A percentile compares a stretch with the other conserved stretches of the same genome.
phyloP scores from a whole-genome alignment of 2,113 vertebrate species.

The Merops nubicus region DNA sequence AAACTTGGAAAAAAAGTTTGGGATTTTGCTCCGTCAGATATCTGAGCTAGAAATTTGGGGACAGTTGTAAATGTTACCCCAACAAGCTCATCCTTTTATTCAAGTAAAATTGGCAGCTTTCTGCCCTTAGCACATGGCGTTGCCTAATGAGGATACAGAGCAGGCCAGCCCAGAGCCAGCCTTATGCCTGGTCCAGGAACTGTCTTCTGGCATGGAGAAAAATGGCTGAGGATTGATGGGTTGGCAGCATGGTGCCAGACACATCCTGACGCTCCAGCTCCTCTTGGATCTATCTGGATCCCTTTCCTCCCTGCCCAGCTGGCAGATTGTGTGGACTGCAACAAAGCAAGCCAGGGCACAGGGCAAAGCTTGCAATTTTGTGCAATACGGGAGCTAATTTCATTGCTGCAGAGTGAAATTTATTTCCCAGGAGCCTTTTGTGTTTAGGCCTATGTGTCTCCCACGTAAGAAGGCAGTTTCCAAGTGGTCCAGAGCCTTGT shows the following conservation, averaged over 20 bases:
- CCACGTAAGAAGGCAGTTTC: neutral
- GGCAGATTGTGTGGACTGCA: neutral
- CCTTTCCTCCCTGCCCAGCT: neutral
- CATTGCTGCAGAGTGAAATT: neutral
- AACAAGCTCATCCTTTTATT: neutral
- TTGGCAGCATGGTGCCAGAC: neutral
- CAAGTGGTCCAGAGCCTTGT: neutral
- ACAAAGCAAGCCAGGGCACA: neutral
- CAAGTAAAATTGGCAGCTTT: neutral
- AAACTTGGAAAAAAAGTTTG: neutral
- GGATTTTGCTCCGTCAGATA: neutral
- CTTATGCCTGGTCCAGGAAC: neutral
- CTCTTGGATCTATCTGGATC: neutral
- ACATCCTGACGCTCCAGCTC: conserved; percentile 37
- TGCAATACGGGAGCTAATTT: neutral
- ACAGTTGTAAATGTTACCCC: neutral
- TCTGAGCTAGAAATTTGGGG: neutral
- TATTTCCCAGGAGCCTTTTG: neutral
- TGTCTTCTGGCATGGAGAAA: conserved; percentile 22
- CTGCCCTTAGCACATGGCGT: neutral
- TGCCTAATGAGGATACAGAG: conserved; percentile 25
- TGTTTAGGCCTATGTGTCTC: neutral
- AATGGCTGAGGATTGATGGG: conserved; percentile 49
- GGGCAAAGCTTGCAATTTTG: neutral
- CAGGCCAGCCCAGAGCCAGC: neutral